Conservation (phyloP, 35 echinoderm and acorn worm genomes). For the Acanthaster planci region DNA sequence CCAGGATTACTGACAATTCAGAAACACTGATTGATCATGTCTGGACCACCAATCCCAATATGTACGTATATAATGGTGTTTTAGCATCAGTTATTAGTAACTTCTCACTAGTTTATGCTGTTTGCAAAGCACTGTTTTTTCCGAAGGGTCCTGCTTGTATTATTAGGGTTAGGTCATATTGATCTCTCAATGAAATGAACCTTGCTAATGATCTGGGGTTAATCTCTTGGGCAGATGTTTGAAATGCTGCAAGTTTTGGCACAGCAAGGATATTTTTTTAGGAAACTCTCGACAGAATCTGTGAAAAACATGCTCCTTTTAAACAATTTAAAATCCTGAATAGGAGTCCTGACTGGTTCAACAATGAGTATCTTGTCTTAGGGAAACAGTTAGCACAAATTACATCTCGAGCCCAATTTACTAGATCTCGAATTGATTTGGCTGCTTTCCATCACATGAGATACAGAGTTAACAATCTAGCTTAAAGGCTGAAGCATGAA, state of each 20-base stretch:
- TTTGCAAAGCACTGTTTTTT: no score
- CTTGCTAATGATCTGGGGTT: no score
- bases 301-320: conserved; percentile 16
- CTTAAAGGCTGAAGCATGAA: conserved; percentile 4
- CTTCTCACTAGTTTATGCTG: no score
- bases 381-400: not conserved
- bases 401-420: not conserved
- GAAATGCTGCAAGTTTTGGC: not conserved
- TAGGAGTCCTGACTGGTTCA: conserved; percentile 5
- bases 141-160: no score
- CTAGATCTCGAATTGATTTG: conserved; percentile 2
- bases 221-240: not conserved
- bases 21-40: no score
- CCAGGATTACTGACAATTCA: no score
- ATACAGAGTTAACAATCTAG: not conserved
- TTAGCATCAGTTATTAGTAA: no score
- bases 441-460: not conserved
- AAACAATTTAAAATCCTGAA: conserved; percentile 16
- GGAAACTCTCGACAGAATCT: not conserved
- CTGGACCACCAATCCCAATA: no score
- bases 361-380: not conserved
- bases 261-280: not conserved
- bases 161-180: no score
- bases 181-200: no score
- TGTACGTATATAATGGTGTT: no score